Conservation (phyloP, 2,888 invertebrate genomes). For the Ornithoptera alexandrae region DNA sequence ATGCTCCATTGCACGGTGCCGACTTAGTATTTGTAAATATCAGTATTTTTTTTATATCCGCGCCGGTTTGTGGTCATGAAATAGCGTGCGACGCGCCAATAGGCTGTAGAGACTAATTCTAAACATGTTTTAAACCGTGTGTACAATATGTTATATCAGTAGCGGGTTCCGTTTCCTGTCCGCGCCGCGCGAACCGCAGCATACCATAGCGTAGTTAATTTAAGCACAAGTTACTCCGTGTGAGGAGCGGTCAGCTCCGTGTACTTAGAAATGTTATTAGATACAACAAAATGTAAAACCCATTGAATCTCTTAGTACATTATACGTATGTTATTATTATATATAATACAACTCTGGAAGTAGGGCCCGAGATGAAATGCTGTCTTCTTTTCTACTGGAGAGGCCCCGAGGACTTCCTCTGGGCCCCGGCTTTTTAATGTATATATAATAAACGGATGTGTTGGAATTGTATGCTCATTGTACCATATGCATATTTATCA, state of each 20-base stretch:
- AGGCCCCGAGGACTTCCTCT: neutral
- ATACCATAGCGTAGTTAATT: slow-evolving; percentile 5
- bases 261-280: slow-evolving; percentile 4
- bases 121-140: neutral
- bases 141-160: neutral
- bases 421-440: slow-evolving; percentile 8
- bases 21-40: slow-evolving; percentile 3
- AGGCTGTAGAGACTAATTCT: slow-evolving; percentile 6
- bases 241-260: neutral
- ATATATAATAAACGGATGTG: slow-evolving; percentile 8
- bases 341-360: neutral
- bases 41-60: neutral
- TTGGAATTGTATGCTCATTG: neutral
- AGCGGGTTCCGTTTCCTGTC: slow-evolving; percentile 9
- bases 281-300: slow-evolving; percentile 6
- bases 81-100: slow-evolving; percentile 6
- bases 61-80: slow-evolving; percentile 8
- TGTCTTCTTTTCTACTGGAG: neutral
- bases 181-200: neutral
- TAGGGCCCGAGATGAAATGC: neutral
- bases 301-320: slow-evolving; percentile 25
- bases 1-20: slow-evolving; percentile 2
- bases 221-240: slow-evolving; percentile 4
- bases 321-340: slow-evolving; percentile 1
- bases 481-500: slow-evolving; percentile 46